Evolutionary conservation across 2,888 invertebrate genomes (phyloP).

Genomic region (Timandra comae): DNA sequence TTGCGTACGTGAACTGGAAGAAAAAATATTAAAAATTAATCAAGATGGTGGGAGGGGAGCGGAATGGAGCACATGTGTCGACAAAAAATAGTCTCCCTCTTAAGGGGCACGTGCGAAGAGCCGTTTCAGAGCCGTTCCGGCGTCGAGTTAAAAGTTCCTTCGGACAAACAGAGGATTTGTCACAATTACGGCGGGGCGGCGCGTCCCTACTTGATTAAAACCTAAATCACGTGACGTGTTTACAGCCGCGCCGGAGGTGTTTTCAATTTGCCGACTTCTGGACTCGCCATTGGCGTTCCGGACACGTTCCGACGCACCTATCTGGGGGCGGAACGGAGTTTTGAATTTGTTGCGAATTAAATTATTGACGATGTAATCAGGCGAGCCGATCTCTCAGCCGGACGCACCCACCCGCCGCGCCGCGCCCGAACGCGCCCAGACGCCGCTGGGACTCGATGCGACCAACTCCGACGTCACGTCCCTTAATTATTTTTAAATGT

Average conservation of each 20-base stretch:
- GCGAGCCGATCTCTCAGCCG: conserved; percentile 43
- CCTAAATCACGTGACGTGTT: conserved; percentile 78
- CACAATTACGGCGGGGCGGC: conserved; percentile 73
- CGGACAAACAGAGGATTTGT: conserved; percentile 78
- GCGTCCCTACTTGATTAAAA: conserved; percentile 77
- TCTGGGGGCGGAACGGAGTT: conserved; percentile 64
- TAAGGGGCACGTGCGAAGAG: conserved; percentile 67
- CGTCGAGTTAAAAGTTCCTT: conserved; percentile 73
- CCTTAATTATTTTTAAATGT: conserved; percentile 68
- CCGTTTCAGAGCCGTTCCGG: conserved; percentile 63
- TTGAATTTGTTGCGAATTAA: conserved; percentile 75
- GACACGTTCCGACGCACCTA: conserved; percentile 70
- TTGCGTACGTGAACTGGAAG: conserved; percentile 76
- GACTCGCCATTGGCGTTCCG: conserved; percentile 70
- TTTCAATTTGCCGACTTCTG: conserved; percentile 74
- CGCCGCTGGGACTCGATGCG: conserved; percentile 6
- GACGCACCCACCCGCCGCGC: conserved; percentile 28
- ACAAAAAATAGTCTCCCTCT: conserved; percentile 70
- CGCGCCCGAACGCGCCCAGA: conserved; percentile 17
- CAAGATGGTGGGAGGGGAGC: conserved; percentile 44
- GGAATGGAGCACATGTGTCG: conserved; percentile 70
- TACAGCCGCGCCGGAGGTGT: conserved; percentile 75
- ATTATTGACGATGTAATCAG: conserved; percentile 73
- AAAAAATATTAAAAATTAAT: conserved; percentile 77
- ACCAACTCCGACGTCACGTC: conserved; percentile 53